Base-by-base conservation (phyloP, 2,797 vertebrate genomes). In the Lepus townsendii region DNA sequence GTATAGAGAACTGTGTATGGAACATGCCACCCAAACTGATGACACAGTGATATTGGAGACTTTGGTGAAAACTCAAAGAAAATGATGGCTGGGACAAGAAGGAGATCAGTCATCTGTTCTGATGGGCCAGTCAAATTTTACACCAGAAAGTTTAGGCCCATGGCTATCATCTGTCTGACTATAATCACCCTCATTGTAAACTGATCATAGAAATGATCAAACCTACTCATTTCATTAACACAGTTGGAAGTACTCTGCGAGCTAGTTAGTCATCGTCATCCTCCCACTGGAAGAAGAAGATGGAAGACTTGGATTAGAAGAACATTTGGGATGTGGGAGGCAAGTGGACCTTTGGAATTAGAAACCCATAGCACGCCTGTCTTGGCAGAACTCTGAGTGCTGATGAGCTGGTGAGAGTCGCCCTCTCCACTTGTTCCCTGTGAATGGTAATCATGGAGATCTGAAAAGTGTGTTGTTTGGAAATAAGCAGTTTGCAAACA, bases 401-500 rank as follows among this genome's bases (percentile, higher is more conserved):
- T 62, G 60, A 38, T 10, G 24, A 52, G 77, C 35, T 78, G 60
- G 50, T 68, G 57, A 85, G 83, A 90, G 65, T 88, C 63, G 7
- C 38, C 50, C 42, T 91, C 65, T 92, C 42, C 19, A 66, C 75
- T 75, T 60, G 68, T 54, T 42, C 62, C 78, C 12, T 68, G 87
- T 7, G 6, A 76, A 60, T 78, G 65, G 47, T 52, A 77, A 85
- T 82, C 50, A 27, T 8, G 27, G 62, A 69, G 65, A 82, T 91
- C 82, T 87, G 88, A 95, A 91, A 3, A 68, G 14, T 47, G 17
- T 65, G 22, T 90, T 90, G 68, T 95, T 87, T 90, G 79, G 62
- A 92, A 97, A 86, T 90, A 80, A 89, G 20, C 86, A 72, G 86
- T 90, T 94, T 89, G 76, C 68, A 97, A 95, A 84, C 38, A 89